phyloP scores from a whole-genome alignment of 2,888 invertebrate genomes.

The Ophion ellenae region DNA sequence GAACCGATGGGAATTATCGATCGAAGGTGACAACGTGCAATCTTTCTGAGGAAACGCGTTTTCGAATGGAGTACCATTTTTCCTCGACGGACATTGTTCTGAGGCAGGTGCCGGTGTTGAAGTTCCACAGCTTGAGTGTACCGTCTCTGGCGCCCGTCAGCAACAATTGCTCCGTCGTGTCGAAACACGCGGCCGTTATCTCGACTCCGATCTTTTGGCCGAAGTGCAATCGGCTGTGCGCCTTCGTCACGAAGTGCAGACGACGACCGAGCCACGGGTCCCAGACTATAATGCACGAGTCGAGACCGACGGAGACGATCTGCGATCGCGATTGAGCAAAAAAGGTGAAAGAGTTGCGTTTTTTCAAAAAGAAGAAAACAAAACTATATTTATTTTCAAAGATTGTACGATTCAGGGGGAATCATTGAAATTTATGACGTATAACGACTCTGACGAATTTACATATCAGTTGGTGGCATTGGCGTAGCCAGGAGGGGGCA shows the following conservation, averaged over 20 bases:
- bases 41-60: not conserved
- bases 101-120: constrained; percentile 91
- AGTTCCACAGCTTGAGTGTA: constrained; percentile 93
- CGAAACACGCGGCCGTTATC: constrained; percentile 91
- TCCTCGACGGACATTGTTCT: constrained; percentile 88
- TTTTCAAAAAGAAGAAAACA: too few relatives aligned
- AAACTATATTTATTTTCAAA: too few relatives aligned
- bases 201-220: constrained; percentile 89
- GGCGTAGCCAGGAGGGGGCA: too few relatives aligned
- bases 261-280: constrained; percentile 90
- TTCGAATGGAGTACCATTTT: constrained; percentile 84
- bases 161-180: constrained; percentile 89
- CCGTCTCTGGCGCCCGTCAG: constrained; percentile 93
- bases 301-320: constrained; percentile 91
- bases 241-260: constrained; percentile 88
- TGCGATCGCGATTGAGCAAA: constrained; percentile 60
- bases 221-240: constrained; percentile 88
- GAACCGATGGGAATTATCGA: not conserved
- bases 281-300: constrained; percentile 93
- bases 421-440: too few relatives aligned
- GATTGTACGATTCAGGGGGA: too few relatives aligned
- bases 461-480: too few relatives aligned
- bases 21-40: not conserved
- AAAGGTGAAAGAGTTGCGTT: not conserved
- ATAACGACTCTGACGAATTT: too few relatives aligned